Conservation (phyloP, 2,888 invertebrate genomes). For the Girardia tigrina region DNA sequence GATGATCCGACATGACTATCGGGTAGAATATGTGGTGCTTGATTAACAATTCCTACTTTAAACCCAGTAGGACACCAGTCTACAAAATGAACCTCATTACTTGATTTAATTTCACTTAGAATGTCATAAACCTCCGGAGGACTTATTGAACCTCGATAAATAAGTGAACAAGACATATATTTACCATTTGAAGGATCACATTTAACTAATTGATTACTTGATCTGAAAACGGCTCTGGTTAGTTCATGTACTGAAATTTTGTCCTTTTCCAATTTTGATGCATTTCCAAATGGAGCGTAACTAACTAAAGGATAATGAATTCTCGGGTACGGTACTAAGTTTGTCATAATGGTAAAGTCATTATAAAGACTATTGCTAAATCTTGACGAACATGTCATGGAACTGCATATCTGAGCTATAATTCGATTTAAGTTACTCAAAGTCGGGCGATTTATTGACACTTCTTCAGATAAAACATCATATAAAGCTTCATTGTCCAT, state of each 20-base stretch:
- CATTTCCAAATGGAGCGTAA: slow-evolving; percentile 17
- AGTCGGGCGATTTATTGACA: slow-evolving; percentile 54
- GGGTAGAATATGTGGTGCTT: slow-evolving; percentile 45
- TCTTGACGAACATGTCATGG: slow-evolving; percentile 28
- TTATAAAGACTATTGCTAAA: slow-evolving; percentile 25
- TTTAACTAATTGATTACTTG: slow-evolving; percentile 72
- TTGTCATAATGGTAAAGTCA: slow-evolving; percentile 28
- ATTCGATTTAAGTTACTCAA: slow-evolving; percentile 74
- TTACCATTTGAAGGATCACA: slow-evolving; percentile 49
- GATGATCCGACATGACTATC: slow-evolving; percentile 53
- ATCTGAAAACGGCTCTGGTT: slow-evolving; percentile 71
- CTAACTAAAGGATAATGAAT: slow-evolving; percentile 33
- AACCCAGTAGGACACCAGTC: slow-evolving; percentile 36
- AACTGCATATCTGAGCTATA: slow-evolving; percentile 52
- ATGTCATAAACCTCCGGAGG: slow-evolving; percentile 39
- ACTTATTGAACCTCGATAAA: slow-evolving; percentile 38
- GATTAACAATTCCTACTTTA: slow-evolving; percentile 66
- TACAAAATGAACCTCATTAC: slow-evolving; percentile 30
- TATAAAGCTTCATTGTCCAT: slow-evolving; percentile 33
- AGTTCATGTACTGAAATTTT: slow-evolving; percentile 62
- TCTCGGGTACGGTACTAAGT: slow-evolving; percentile 34
- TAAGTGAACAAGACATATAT: slow-evolving; percentile 36
- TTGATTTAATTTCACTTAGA: slow-evolving; percentile 23
- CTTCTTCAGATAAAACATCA: not conserved
- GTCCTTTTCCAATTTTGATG: slow-evolving; percentile 52